Percentiles rank a stretch among this genome's conserved stretches.
Evolutionary conservation across 2,888 invertebrate species (phyloP).

Genomic region (Calameuta pallipes): DNA sequence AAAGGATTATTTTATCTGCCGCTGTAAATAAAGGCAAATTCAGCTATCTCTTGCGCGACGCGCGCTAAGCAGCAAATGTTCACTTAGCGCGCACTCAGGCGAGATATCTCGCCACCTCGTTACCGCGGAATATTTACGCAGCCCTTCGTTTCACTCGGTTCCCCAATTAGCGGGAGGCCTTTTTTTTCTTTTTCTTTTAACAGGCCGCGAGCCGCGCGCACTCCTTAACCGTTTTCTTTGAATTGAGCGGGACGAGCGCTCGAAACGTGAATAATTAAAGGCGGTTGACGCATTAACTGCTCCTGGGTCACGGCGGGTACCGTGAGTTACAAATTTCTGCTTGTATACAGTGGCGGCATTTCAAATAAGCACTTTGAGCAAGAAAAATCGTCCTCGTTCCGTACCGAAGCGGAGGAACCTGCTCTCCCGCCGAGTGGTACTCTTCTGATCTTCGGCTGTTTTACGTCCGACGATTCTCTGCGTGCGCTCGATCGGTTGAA

Average conservation of each 20-base stretch:
- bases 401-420: not conserved
- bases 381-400: not conserved
- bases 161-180: not conserved
- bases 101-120: slow-evolving; percentile 17
- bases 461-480: not conserved
- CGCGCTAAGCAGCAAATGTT: not conserved
- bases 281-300: not conserved
- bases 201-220: not conserved
- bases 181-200: not conserved
- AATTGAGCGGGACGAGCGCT: not conserved
- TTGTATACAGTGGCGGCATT: not conserved
- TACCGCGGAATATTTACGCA: slow-evolving; percentile 25
- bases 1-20: not conserved
- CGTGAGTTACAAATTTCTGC: not conserved
- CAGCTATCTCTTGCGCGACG: not conserved
- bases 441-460: not conserved
- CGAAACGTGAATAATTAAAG: not conserved
- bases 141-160: slow-evolving; percentile 15
- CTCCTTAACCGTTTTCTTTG: not conserved
- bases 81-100: not conserved
- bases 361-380: not conserved
- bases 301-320: not conserved
- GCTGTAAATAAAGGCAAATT: not conserved
- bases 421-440: not conserved
- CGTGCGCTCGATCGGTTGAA: not conserved